These are phyloP conservation scores for Drosophila monieri DNA, from an alignment of 2,888 invertebrate species.

Conservation along the genomic window DNA sequence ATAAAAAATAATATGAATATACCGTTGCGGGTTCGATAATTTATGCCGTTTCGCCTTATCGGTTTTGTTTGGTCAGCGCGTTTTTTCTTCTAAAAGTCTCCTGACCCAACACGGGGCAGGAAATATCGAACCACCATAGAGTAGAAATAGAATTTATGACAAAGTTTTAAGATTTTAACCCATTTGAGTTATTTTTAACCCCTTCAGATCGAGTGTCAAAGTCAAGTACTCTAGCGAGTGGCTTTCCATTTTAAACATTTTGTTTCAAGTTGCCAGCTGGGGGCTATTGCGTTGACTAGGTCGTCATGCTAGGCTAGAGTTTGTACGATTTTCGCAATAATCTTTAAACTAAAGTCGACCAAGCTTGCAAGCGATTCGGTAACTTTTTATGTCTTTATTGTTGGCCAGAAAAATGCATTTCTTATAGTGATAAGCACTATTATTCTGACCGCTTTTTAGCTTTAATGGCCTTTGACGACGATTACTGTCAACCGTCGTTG, in stretches of 20 bases:
- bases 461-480: conserved; percentile 18
- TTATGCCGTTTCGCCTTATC: conserved; percentile 50
- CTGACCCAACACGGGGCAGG: neutral
- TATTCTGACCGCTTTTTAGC: conserved; percentile 1
- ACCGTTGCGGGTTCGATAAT: conserved; percentile 55
- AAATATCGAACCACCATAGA: conserved; percentile 14
- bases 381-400: conserved; percentile 28
- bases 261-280: conserved; percentile 10
- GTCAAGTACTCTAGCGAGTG: conserved; percentile 11
- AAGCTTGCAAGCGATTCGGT: conserved; percentile 10
- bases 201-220: conserved; percentile 3
- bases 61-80: conserved; percentile 37
- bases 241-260: conserved; percentile 16
- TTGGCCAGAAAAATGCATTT: conserved; percentile 1
- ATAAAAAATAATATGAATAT: conserved; percentile 50
- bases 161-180: neutral
- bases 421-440: conserved; percentile 6
- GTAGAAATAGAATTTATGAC: conserved; percentile 18
- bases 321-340: conserved; percentile 19
- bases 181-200: neutral
- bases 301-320: conserved; percentile 26
- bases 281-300: conserved; percentile 22
- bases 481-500: conserved; percentile 24
- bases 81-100: neutral
- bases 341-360: neutral